phyloP scores from a whole-genome alignment of 2,888 invertebrate species.

The Agrotis ipsilon region DNA sequence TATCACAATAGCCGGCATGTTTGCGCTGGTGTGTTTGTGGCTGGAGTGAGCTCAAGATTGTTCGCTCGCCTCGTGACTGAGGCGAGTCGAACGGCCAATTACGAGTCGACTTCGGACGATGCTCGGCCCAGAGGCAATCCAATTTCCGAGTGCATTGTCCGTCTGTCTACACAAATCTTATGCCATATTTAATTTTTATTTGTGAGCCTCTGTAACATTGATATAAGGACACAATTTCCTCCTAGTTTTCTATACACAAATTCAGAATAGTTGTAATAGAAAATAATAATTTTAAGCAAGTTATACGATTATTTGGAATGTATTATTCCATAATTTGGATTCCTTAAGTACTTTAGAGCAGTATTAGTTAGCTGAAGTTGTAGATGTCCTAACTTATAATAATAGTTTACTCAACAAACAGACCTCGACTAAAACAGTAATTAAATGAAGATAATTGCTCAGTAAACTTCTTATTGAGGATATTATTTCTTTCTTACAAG shows the following conservation, averaged over 20 bases:
- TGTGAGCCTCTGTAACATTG: slow-evolving; percentile 41
- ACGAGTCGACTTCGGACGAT: slow-evolving; percentile 75
- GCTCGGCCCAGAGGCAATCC: slow-evolving; percentile 82
- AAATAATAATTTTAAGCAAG: background rate
- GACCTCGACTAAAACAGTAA: slow-evolving; percentile 57
- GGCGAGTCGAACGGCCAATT: slow-evolving; percentile 80
- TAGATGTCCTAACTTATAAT: slow-evolving; percentile 30
- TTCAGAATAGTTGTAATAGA: background rate
- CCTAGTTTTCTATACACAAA: background rate
- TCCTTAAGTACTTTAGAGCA: background rate
- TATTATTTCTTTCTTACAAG: slow-evolving; percentile 52
- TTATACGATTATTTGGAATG: background rate
- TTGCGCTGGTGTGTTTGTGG: slow-evolving; percentile 64
- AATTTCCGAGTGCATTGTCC: slow-evolving; percentile 87
- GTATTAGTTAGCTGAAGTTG: background rate
- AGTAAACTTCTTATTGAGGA: slow-evolving; percentile 50
- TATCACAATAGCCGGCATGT: slow-evolving; percentile 57
- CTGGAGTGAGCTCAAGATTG: slow-evolving; percentile 63
- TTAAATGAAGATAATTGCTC: slow-evolving; percentile 47
- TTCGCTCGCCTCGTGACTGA: slow-evolving; percentile 73
- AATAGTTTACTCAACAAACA: slow-evolving; percentile 42
- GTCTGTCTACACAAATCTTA: slow-evolving; percentile 72
- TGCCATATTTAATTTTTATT: slow-evolving; percentile 63
- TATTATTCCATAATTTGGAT: background rate
- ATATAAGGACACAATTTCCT: slow-evolving; percentile 8